Base-by-base conservation (phyloP, 2,797 vertebrate species). In the Melanotaenia parkinsoni region DNA sequence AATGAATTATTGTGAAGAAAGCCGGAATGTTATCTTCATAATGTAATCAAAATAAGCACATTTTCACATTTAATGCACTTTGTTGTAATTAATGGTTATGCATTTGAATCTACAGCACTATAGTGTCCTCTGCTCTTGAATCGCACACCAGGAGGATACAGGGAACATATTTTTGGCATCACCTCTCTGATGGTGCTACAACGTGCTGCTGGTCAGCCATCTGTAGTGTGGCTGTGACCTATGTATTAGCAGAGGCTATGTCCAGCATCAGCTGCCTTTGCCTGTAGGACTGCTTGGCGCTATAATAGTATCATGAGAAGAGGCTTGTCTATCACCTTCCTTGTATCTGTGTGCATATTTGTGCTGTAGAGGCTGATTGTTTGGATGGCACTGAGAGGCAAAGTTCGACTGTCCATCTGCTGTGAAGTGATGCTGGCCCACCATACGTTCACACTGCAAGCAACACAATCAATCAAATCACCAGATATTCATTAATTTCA, bases 151-250 rank as follows among this genome's bases (percentile, higher is more conserved):
- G 61, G 43, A 74, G 38, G 69, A 73, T 66, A 69, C 0, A 45
- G 62, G 33, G 30, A 58, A 13, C 28, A 43, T 62, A 62, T 67
- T 72, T 72, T 72, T 84, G 77, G 77, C 75, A 16, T 43, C 0
- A 61, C 51, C 24, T 78, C 37, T 80, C 65, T 63, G 66, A 60
- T 75, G 81, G 56, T 40, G 77, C 26, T 18, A 63, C 66, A 40
- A 60, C 53, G 74, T 54, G 70, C 57, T 63, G 69, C 51, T 58
- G 67, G 78, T 70, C 14, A 1, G 66, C 78, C 87, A 84, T 92
- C 82, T 90, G 88, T 43, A 84, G 78, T 47, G 50, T 54, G 56
- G 73, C 81, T 71, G 56, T 76, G 89, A 90, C 88, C 88, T 58
- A 14, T 28, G 79, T 86, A 81, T 84, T 72, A 75, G 74, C 73